Conservation (phyloP, 2,113 vertebrate species). For the Dryoscopus gambensis region DNA sequence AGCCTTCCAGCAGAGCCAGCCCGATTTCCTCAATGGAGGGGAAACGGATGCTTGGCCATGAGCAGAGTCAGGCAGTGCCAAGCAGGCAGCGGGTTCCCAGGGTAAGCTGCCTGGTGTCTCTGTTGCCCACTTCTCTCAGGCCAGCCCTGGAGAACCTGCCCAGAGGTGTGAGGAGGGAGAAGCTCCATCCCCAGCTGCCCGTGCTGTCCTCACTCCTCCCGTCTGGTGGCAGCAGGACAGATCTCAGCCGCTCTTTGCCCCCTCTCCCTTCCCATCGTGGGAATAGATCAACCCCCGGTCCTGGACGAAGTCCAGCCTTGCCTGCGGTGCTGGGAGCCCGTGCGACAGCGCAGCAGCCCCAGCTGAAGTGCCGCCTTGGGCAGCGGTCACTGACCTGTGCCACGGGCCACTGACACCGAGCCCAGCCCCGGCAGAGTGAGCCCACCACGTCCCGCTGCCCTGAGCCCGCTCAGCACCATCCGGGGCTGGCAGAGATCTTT, state of each 20-base stretch:
- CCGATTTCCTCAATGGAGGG: too few species aligned
- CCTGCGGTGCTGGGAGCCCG: neutral
- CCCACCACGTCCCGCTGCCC: neutral
- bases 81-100: neutral
- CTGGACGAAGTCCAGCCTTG: neutral
- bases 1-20: neutral
- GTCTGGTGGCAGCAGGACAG: neutral
- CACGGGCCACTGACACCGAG: accelerated
- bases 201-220: neutral
- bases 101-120: neutral
- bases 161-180: neutral
- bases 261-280: neutral
- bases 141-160: neutral
- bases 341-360: neutral
- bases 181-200: neutral
- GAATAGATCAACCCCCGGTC: neutral
- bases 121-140: accelerated
- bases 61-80: neutral
- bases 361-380: neutral
- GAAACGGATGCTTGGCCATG: neutral
- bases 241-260: neutral
- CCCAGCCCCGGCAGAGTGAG: accelerated
- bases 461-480: neutral
- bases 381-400: neutral
- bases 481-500: accelerated